Conservation (phyloP, 2,113 vertebrate genomes). For the Notarius quadriscutis region DNA sequence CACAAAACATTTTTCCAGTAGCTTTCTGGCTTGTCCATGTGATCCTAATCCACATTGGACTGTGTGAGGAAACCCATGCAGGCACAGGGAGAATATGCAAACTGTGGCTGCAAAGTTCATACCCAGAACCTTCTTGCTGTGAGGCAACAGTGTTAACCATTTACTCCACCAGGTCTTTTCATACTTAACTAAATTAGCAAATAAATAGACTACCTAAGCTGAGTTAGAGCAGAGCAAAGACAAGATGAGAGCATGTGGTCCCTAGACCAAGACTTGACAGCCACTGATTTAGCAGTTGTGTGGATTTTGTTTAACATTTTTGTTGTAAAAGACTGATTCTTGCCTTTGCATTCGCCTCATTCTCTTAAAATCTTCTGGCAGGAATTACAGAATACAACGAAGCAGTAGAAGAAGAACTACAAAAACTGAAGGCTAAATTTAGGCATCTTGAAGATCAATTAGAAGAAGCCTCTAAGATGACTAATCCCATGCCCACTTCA, state of each 20-base stretch:
- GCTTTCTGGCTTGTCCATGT: too few species aligned
- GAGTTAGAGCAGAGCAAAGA: not conserved
- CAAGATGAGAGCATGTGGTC: not conserved
- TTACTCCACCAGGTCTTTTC: not conserved
- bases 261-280: not conserved
- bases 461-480: conserved; percentile 45
- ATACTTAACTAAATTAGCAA: not conserved
- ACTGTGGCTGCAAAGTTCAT: too few species aligned
- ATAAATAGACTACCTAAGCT: not conserved
- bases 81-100: too few species aligned
- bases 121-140: too few species aligned
- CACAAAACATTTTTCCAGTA: too few species aligned
- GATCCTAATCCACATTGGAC: too few species aligned
- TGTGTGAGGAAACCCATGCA: too few species aligned
- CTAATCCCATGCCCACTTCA: conserved; percentile 5
- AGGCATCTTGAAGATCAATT: conserved; percentile 62
- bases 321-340: not conserved
- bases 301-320: not conserved
- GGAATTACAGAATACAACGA: conserved; percentile 59
- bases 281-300: not conserved
- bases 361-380: conserved; percentile 2
- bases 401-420: conserved; percentile 69
- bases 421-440: conserved; percentile 64
- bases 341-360: not conserved
- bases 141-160: too few species aligned